Evolutionary conservation across 2,113 vertebrate genomes (phyloP).

Genomic region (Sturnira hondurensis): DNA sequence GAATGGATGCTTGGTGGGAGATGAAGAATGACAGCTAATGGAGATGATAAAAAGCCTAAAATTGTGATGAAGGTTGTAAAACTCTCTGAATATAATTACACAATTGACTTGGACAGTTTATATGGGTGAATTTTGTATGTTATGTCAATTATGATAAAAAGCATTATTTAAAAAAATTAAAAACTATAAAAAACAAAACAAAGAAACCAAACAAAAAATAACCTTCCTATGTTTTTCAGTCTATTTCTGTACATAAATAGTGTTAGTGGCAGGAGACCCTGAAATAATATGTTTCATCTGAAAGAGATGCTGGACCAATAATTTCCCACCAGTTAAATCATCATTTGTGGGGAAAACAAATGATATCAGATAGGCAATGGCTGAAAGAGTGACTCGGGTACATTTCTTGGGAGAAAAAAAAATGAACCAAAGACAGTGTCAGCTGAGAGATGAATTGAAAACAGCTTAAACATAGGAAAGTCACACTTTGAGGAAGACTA

Average conservation of each 20-base stretch:
- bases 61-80: background rate
- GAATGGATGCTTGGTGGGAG: background rate
- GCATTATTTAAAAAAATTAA: background rate
- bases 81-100: background rate
- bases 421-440: background rate
- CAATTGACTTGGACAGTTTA: background rate
- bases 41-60: background rate
- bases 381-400: background rate
- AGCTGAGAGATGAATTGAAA: background rate
- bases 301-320: background rate
- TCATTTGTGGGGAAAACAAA: background rate
- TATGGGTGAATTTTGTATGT: background rate
- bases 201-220: background rate
- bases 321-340: background rate
- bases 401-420: background rate
- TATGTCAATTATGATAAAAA: background rate
- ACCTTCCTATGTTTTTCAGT: background rate
- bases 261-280: background rate
- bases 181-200: background rate
- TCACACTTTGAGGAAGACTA: background rate
- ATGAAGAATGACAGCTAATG: background rate
- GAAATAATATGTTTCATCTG: background rate
- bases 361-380: background rate
- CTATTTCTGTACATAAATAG: background rate
- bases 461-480: background rate